Conservation (phyloP, 2,113 vertebrate species). For the Ginglymostoma cirratum region DNA sequence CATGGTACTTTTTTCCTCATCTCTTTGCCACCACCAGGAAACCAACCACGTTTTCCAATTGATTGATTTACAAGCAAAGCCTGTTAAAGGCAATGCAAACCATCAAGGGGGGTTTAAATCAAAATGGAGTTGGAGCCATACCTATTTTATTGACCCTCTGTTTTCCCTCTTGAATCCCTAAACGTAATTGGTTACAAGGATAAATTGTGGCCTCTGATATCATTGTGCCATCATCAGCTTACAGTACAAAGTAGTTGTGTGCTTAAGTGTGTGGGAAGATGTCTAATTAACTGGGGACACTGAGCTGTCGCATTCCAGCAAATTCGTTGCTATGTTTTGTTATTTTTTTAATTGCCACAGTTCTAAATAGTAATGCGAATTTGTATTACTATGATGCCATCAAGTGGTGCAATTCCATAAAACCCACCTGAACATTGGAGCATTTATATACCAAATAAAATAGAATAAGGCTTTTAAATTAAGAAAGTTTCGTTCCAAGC, state of each 20-base stretch:
- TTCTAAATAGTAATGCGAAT: neutral
- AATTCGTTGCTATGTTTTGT: neutral
- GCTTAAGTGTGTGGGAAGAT: neutral
- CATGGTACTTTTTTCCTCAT: too few relatives aligned
- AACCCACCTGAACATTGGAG: neutral
- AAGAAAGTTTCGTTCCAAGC: neutral
- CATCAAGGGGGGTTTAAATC: too few relatives aligned
- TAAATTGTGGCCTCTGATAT: neutral
- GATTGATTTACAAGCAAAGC: too few relatives aligned
- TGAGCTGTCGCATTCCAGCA: neutral
- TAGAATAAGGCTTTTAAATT: neutral
- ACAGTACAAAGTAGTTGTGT: neutral
- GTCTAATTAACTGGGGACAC: neutral
- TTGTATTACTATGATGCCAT: neutral
- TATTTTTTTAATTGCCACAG: neutral
- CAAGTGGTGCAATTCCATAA: neutral
- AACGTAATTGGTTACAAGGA: neutral
- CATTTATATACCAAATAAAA: neutral
- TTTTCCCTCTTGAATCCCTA: neutral
- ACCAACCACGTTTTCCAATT: too few relatives aligned
- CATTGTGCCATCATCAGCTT: neutral
- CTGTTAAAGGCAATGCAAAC: too few relatives aligned
- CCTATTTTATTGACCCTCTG: neutral
- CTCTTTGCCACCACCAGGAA: too few relatives aligned
- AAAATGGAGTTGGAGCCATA: too few relatives aligned